These are phyloP conservation scores for Procavia capensis DNA, from an alignment of 2,113 vertebrate genomes.

Conservation along the genomic window DNA sequence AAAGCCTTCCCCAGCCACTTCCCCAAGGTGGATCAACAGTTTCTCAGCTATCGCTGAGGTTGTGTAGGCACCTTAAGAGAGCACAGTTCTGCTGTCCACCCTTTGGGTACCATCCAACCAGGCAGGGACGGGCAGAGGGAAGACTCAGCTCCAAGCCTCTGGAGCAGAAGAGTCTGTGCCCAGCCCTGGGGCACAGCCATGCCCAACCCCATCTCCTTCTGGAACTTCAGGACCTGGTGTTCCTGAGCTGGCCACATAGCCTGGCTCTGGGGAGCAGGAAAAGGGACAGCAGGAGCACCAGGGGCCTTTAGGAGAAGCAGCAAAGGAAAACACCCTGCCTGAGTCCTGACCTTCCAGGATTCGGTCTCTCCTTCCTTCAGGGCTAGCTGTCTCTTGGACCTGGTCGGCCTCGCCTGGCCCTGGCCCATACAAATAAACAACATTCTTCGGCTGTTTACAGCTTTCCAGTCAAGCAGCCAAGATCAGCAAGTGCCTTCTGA, in stretches of 20 bases:
- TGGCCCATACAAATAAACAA: conserved; percentile 83
- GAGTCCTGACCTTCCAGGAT: background rate
- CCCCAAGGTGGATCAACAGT: background rate
- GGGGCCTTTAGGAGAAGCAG: background rate
- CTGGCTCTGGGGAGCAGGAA: background rate
- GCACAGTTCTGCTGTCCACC: background rate
- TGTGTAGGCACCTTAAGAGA: background rate
- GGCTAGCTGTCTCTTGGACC: conserved; percentile 79
- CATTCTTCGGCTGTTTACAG: conserved; percentile 87
- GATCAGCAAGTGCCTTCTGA: conserved; percentile 84
- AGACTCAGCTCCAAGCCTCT: background rate
- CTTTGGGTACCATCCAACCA: background rate
- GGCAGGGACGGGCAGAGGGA: background rate
- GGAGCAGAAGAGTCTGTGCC: background rate
- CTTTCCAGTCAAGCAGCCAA: conserved; percentile 86
- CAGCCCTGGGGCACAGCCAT: background rate
- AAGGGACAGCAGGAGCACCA: background rate
- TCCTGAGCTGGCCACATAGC: background rate
- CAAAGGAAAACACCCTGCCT: background rate
- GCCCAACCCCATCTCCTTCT: background rate
- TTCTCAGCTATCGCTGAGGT: background rate
- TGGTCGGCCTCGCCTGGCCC: conserved; percentile 77
- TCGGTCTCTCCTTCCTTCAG: conserved; percentile 3
- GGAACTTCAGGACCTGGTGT: background rate
- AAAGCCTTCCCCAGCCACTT: background rate